Base-by-base conservation (phyloP, 2,113 vertebrate species). In the Paratilapia polleni region DNA sequence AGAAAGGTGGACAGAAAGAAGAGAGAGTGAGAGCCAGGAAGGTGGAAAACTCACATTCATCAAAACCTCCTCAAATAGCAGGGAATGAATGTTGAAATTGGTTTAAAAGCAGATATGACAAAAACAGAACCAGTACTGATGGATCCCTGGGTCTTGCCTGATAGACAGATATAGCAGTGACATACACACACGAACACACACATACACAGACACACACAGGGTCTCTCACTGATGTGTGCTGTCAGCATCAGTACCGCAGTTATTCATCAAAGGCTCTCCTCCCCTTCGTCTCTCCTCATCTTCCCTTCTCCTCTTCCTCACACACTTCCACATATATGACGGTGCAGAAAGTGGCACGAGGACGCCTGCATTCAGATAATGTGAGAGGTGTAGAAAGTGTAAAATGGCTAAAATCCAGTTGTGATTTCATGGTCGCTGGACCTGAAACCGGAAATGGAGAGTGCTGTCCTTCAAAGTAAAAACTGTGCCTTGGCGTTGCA, bases 181-280 rank as follows among this genome's bases (percentile, higher is more conserved):
- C 26, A 58, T 34, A 62, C 82, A 70, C 20, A 82, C 81, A 73
- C 10, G 28, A 8, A 0, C 8, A 31, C n/a, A 17, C 68, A 74
- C 70, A 49, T 38, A 28, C 38, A 57, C 28, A 54, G 76, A 61
- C 52, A 79, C 74, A 70, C 24, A 31, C 11, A 0, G 11, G 78
- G 66, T 78, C 66, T 64, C 62, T 77, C 61, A 75, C 82, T 91
- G 83, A 84, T 84, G 80, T 84, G 78, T 85, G 86, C 88, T 91
- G 94, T 94, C 91, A 92, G 84, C 81, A 86, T 87, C 84, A 82
- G 84, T 90, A 87, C 91, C 9, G 88, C 91, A 93, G 92, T 92
- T 92, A 94, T 94, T 92, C 86, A 90, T 94, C 93, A 95, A 91
- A 80, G 82, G 80, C 77, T 68, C 17, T 57, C 76, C 81, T 62